Evolutionary conservation across 2,888 invertebrate species (phyloP), one percentile per base, ranked within the genome.

Genomic region (Helobdella robusta): DNA sequence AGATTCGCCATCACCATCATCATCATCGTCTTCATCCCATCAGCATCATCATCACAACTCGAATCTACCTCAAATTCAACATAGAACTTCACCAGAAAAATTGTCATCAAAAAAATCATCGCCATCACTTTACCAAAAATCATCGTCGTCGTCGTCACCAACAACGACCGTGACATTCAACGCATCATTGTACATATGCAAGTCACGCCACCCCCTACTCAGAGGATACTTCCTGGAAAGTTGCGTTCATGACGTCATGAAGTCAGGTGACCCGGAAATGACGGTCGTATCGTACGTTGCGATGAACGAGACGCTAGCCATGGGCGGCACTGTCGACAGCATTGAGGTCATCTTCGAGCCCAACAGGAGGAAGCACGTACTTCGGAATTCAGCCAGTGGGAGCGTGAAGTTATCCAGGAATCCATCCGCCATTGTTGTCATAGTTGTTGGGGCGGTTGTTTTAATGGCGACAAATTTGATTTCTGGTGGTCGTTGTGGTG

Each of bases 211-310:
- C 35, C 40, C 59, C 6, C 2, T 1, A 66, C 73, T 82, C 35
- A 79, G 80, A 35, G 83, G 82, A 72, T 80, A 81, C 71, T 84
- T 83, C 75, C 79, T 83, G 69, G 84, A 84, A 74, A 82, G 83
- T 70, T 84, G 84, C 74, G 82, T 84, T 64, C 84, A 84, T 73
- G 84, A 84, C 74, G 75, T 83, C 68, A 78, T 83, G 78, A 80
- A 81, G 2, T 83, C 83, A 2, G 83, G 83, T 1, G 81, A 82
- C 63, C 74, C 75, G 20, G 79, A 78, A 61, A 80, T 80, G 69
- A 75, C 77, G n/a, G 30, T 32, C 1, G 25, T 66, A 4, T 44
- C 66, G 23, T n/a, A n/a, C 20, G 59, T 34, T 3, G 48, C 62
- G n/a, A 62, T 62, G 62, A 50, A 48, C 32, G 50, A 28, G n/a